These are phyloP conservation scores for Tribolium freemani DNA, from an alignment of 2,888 invertebrate genomes.

Conservation along the genomic window DNA sequence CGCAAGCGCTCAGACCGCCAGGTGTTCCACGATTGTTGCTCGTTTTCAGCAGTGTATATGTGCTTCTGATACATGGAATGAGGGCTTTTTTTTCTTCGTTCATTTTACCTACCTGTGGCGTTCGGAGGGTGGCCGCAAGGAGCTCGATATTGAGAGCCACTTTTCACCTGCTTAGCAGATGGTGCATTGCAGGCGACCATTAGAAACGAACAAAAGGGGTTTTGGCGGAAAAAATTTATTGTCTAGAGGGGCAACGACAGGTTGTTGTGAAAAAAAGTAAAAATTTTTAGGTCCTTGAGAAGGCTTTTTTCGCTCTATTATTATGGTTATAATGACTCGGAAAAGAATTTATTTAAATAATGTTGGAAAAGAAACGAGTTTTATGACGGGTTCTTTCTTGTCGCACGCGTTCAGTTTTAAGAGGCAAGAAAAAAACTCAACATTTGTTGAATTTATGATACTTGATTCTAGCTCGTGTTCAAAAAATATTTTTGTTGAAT, in stretches of 20 bases:
- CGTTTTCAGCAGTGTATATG: constrained; percentile 38
- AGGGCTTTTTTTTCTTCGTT: constrained; percentile 8
- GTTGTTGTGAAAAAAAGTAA: not conserved
- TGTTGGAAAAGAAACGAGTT: not conserved
- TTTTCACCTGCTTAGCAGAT: constrained; percentile 42
- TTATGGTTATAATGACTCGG: not conserved
- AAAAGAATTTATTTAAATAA: not conserved
- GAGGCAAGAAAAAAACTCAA: no score
- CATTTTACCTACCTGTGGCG: constrained; percentile 38
- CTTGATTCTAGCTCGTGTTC: no score
- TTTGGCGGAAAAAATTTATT: not conserved
- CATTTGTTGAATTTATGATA: no score
- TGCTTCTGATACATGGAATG: constrained; percentile 30
- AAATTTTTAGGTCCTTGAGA: not conserved
- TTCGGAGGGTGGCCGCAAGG: constrained; percentile 24
- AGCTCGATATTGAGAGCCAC: constrained; percentile 28
- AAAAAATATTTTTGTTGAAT: no score
- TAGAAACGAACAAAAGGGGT: constrained; percentile 9
- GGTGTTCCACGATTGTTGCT: constrained; percentile 45
- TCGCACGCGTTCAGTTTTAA: not conserved
- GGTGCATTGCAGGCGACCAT: constrained; percentile 36
- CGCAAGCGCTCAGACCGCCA: constrained; percentile 47
- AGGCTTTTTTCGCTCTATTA: not conserved
- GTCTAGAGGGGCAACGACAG: not conserved
- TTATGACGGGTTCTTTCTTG: not conserved